Percentiles rank a stretch among this genome's conserved stretches.
phyloP scores from a whole-genome alignment of 2,113 vertebrate genomes.

The Saimiri boliviensis region DNA sequence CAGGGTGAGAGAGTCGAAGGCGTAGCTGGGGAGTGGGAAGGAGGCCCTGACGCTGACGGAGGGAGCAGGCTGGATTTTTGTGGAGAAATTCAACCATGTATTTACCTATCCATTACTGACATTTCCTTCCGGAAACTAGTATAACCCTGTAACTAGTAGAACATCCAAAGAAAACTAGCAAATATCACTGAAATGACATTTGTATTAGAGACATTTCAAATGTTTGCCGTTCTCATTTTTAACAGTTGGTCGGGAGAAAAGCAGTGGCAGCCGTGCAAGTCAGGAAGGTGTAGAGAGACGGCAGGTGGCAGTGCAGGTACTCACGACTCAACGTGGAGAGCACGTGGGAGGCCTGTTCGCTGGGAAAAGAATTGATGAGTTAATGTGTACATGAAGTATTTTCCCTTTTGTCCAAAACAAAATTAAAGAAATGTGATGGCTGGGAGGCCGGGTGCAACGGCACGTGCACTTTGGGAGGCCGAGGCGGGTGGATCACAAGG shows the following conservation, averaged over 20 bases:
- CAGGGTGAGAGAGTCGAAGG: not conserved
- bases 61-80: accelerated
- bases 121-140: not conserved
- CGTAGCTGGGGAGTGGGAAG: accelerated
- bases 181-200: not conserved
- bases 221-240: conserved; percentile 66
- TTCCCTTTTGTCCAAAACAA: not conserved
- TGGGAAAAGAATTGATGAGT: accelerated
- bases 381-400: conserved; percentile 9
- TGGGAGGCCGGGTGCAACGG: no score
- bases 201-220: conserved; percentile 28
- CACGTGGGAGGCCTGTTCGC: not conserved
- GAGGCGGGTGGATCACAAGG: no score
- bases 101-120: not conserved
- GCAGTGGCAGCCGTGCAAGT: not conserved
- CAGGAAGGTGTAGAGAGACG: conserved; percentile 64
- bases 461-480: no score
- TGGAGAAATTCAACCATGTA: accelerated
- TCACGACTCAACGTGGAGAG: not conserved
- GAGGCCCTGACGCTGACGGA: accelerated
- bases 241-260: conserved; percentile 62
- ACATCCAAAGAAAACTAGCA: not conserved
- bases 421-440: not conserved
- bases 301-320: conserved; percentile 46
- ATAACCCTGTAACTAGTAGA: not conserved